A percentile compares a stretch with the other conserved stretches of the same genome.
Evolutionary conservation across 2,888 invertebrate species (phyloP).

Genomic region (Eremobia ochroleuca): DNA sequence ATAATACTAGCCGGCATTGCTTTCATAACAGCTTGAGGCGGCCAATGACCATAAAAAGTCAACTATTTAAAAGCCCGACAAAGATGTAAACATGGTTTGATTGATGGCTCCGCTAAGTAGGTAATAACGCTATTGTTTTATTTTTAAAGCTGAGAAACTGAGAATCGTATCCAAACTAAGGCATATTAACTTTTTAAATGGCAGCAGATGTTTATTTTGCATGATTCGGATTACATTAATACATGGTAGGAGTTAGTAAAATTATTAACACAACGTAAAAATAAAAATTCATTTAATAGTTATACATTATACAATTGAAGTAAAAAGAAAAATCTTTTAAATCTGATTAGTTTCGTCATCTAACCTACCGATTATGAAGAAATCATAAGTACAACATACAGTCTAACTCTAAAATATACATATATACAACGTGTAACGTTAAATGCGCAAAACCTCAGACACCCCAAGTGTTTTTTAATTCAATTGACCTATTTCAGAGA

Average conservation of each 20-base stretch:
- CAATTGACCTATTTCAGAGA: too few relatives aligned
- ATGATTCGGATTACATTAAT: not conserved
- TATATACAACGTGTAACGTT: too few relatives aligned
- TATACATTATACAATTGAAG: not conserved
- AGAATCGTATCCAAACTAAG: not conserved
- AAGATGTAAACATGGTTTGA: constrained; percentile 36
- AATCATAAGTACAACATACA: too few relatives aligned
- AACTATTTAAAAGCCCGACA: constrained; percentile 36
- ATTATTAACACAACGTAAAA: not conserved
- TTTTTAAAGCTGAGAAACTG: constrained; percentile 8
- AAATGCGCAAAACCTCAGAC: too few relatives aligned
- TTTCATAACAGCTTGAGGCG: constrained; percentile 34
- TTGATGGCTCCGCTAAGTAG: constrained; percentile 34
- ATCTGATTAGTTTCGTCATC: not conserved
- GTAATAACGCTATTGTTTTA: constrained; percentile 42
- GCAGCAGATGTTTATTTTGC: constrained; percentile 6
- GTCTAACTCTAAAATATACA: too few relatives aligned
- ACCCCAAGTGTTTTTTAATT: too few relatives aligned
- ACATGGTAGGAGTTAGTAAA: not conserved
- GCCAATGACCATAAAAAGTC: constrained; percentile 46
- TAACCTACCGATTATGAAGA: too few relatives aligned
- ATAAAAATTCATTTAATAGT: not conserved
- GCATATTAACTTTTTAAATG: not conserved
- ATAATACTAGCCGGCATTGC: constrained; percentile 14
- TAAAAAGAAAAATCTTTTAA: not conserved